Evolutionary conservation across 2,797 vertebrate genomes (phyloP).

Genomic region (Spea hammondii): DNA sequence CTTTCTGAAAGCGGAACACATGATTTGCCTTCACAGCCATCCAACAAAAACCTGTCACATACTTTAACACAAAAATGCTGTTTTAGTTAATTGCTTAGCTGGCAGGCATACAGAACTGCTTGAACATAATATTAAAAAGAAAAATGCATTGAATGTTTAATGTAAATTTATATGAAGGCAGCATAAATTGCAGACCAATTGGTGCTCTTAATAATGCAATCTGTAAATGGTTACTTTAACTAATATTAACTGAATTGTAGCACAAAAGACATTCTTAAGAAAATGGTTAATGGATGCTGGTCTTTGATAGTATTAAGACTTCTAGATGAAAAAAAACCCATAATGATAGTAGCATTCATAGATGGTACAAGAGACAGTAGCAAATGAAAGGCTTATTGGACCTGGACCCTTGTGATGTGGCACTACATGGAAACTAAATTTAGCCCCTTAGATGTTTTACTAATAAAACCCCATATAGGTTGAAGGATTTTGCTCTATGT

Average conservation of each 20-base stretch:
- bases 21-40: too few species aligned
- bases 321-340: background rate
- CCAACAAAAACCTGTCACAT: too few species aligned
- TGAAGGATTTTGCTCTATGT: too few species aligned
- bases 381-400: background rate
- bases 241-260: slow-evolving; percentile 26
- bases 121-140: slow-evolving; percentile 11
- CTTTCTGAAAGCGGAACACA: too few species aligned
- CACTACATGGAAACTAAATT: too few species aligned
- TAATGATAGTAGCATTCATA: background rate
- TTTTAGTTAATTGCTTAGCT: slow-evolving; percentile 15
- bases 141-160: slow-evolving; percentile 21
- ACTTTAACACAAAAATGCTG: too few species aligned
- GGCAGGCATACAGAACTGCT: slow-evolving; percentile 29
- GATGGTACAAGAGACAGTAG: background rate
- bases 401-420: background rate
- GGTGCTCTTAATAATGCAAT: slow-evolving; percentile 23
- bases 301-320: background rate
- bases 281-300: slow-evolving; percentile 7
- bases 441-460: too few species aligned
- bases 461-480: too few species aligned
- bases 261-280: slow-evolving; percentile 5
- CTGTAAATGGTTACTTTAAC: slow-evolving; percentile 30
- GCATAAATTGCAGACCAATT: slow-evolving; percentile 17
- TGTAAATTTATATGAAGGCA: slow-evolving; percentile 28